Base-by-base conservation (phyloP, 2,888 invertebrate genomes). In the Hypomecis atomaria region DNA sequence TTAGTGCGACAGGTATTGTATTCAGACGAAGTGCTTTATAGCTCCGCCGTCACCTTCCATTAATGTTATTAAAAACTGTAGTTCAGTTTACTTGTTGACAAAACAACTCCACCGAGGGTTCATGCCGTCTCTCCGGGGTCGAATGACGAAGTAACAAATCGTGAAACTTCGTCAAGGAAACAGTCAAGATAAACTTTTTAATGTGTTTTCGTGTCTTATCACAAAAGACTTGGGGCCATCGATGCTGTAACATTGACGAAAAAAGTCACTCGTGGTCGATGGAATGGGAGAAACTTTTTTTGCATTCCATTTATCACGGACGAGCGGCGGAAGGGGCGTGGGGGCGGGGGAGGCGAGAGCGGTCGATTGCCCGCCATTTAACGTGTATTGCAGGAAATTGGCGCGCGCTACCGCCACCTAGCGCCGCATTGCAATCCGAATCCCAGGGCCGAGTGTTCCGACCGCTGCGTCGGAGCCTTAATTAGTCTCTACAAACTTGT, bases 371-470 rank as follows among this genome's bases (percentile, higher is more conserved):
- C 81, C 73, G 81, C 79, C 81, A 83, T 85, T 83, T 82, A 77
- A 70, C 82, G 78, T 83, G 82, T 82, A 86, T 83, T 81, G 79
- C 85, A 81, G 86, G 85, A 86, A 85, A 86, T 86, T 85, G 85
- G 81, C 79, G 81, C 79, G 77, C 62, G 61, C 69, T 66, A 65
- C 66, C 66, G 59, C 61, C 69, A 56, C 70, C 73, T 63, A 65
- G 62, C 56, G 60, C 52, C 72, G 23, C 23, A 78, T 76, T 80
- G 77, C 79, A 71, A 75, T 76, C 73, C 72, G 49, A 49, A 33
- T 37, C 36, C 23, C 38, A 56, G 47, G n/a, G 40, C 40, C 38
- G 52, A 23, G 49, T 37, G 10, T 37, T 45, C 54, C 50, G 71
- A 74, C 71, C 70, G 69, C 73, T 75, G 72, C 71, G 75, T 76